These are phyloP conservation scores for Rhinichthys klamathensis DNA, from an alignment of 2,113 vertebrate species.

Conservation along the genomic window DNA sequence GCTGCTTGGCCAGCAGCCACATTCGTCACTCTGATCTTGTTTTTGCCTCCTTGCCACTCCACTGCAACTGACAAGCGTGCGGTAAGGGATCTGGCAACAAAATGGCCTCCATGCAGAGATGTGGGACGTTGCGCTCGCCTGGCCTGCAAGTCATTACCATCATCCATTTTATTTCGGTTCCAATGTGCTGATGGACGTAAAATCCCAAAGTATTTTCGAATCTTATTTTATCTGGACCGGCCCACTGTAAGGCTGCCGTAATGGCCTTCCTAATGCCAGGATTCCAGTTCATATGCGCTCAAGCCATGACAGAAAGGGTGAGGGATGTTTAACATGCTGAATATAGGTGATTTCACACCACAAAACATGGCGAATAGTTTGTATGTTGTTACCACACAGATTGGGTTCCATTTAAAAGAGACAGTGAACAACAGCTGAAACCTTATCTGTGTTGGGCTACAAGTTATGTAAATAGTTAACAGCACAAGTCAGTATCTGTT, in stretches of 20 bases:
- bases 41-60: constrained; percentile 47
- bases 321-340: constrained; percentile 29
- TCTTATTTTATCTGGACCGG: constrained; percentile 27
- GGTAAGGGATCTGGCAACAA: constrained; percentile 47
- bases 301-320: constrained; percentile 7
- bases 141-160: constrained; percentile 50
- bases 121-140: constrained; percentile 23
- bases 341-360: constrained; percentile 48
- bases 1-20: constrained; percentile 37
- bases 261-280: constrained; percentile 22
- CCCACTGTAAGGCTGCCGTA: background rate
- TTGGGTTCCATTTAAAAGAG: constrained; percentile 43
- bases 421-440: constrained; percentile 43
- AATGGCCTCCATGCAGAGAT: constrained; percentile 35
- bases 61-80: constrained; percentile 39
- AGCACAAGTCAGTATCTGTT: constrained; percentile 32
- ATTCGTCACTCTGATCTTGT: constrained; percentile 43
- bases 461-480: constrained; percentile 51
- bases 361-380: background rate
- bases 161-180: constrained; percentile 42
- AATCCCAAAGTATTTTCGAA: constrained; percentile 43
- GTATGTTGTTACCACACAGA: constrained; percentile 34
- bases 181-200: constrained; percentile 45
- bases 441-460: constrained; percentile 27
- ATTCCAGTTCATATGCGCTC: constrained; percentile 5